Conservation (phyloP, 2,797 vertebrate species). For the Parauchenoglanis punctatus region DNA sequence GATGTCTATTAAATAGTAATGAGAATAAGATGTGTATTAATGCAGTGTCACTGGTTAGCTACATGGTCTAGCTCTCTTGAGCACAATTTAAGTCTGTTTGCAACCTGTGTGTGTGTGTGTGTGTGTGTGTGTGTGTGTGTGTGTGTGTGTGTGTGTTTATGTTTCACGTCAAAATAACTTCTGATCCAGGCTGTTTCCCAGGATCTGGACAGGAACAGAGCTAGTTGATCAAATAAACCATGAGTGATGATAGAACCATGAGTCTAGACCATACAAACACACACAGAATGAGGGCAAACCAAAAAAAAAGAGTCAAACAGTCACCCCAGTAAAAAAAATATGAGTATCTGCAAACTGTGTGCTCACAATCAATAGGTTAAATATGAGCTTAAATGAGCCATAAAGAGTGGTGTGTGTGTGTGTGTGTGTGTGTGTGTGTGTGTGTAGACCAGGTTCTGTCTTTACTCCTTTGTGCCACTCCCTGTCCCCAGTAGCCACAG, state of each 20-base stretch:
- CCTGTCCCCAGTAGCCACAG: slow-evolving; percentile 37
- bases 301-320: neutral
- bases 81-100: neutral
- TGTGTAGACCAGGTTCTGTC: slow-evolving; percentile 13
- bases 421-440: slow-evolving; percentile 6
- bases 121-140: slow-evolving; percentile 10
- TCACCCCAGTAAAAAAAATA: neutral
- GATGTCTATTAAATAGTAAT: neutral
- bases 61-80: neutral
- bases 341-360: slow-evolving; percentile 4
- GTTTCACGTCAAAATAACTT: neutral
- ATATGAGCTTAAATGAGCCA: slow-evolving; percentile 5
- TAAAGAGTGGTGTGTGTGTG: neutral
- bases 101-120: neutral
- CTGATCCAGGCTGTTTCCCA: neutral
- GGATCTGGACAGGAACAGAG: slow-evolving; percentile 19
- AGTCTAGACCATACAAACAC: slow-evolving; percentile 7
- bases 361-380: neutral
- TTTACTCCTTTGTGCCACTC: slow-evolving; percentile 13
- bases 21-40: neutral
- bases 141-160: slow-evolving; percentile 14
- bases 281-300: neutral
- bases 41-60: neutral
- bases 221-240: slow-evolving; percentile 11
- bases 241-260: neutral